Conservation (phyloP, 1,140 invertebrate genomes). For the Drosophila watanabei region DNA sequence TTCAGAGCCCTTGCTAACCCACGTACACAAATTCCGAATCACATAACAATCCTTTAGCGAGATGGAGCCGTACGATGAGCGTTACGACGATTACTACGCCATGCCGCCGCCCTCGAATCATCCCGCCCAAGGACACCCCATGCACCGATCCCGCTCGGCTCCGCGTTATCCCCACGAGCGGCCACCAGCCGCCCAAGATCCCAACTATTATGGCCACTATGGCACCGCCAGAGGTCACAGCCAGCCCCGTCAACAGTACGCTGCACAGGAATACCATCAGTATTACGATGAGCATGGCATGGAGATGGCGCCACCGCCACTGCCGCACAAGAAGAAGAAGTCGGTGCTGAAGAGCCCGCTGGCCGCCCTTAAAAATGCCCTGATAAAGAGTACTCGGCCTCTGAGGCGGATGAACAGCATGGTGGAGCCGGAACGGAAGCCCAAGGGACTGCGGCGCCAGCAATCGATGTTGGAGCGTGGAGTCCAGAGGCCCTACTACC, state of each 20-base stretch:
- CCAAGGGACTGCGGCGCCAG: slow-evolving; percentile 75
- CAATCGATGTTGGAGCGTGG: slow-evolving; percentile 84
- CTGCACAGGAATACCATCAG: slow-evolving; percentile 46
- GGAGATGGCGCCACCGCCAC: slow-evolving; percentile 63
- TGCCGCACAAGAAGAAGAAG: slow-evolving; percentile 82
- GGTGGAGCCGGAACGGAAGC: slow-evolving; percentile 79
- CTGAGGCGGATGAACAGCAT: slow-evolving; percentile 83
- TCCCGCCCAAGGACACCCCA: slow-evolving; percentile 50
- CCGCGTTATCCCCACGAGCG: slow-evolving; percentile 77
- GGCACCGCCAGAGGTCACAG: slow-evolving; percentile 38
- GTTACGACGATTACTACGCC: slow-evolving; percentile 73
- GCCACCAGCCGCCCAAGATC: slow-evolving; percentile 65
- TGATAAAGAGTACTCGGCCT: slow-evolving; percentile 77
- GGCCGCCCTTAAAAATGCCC: slow-evolving; percentile 78
- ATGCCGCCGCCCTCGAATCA: slow-evolving; percentile 63
- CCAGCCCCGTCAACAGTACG: slow-evolving; percentile 36
- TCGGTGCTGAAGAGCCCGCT: slow-evolving; percentile 81
- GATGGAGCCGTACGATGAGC: slow-evolving; percentile 84
- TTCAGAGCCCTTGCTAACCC: slow-evolving; percentile 52
- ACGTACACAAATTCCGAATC: slow-evolving; percentile 33
- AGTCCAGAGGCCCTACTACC: slow-evolving; percentile 77
- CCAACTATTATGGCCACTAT: slow-evolving; percentile 72
- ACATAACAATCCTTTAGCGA: slow-evolving; percentile 76
- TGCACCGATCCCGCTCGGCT: slow-evolving; percentile 70
- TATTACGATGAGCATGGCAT: slow-evolving; percentile 74